Percentiles rank a stretch among this genome's conserved stretches.
Conservation (phyloP, 1,140 invertebrate species). For the Caenorhabditis inopinata region DNA sequence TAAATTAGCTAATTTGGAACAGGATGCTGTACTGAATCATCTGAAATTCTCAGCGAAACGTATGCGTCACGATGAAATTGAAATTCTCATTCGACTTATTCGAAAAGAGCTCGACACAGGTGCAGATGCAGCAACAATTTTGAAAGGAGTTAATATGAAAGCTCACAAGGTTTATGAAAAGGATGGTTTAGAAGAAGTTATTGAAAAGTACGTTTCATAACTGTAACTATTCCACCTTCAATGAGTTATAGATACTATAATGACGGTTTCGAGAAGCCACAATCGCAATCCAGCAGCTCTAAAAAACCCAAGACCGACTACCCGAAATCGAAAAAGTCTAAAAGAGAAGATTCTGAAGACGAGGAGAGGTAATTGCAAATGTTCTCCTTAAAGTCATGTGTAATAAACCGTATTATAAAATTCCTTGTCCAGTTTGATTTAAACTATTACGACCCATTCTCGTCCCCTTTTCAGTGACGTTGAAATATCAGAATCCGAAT, state of each 20-base stretch:
- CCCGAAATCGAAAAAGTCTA: neutral
- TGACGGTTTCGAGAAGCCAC: neutral
- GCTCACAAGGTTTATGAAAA: neutral
- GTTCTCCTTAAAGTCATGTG: conserved; percentile 3
- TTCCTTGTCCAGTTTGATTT: neutral
- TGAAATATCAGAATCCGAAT: neutral
- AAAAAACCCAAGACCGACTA: neutral
- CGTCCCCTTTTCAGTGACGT: neutral
- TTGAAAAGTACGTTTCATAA: neutral
- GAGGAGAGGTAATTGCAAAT: conserved; percentile 16
- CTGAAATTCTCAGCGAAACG: conserved; percentile 41
- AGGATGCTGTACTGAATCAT: neutral
- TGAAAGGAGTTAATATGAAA: neutral
- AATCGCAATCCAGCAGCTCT: neutral
- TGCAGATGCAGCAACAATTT: neutral
- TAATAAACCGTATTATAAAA: neutral
- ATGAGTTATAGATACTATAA: neutral
- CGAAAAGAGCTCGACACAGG: neutral
- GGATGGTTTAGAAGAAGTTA: neutral
- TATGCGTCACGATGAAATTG: neutral
- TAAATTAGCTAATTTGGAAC: conserved; percentile 4
- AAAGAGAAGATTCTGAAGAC: neutral
- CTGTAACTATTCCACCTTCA: neutral
- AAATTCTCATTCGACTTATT: conserved; percentile 5
- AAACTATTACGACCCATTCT: neutral